Base-by-base conservation (phyloP, 2,113 vertebrate species). In the Lepidiolamprologus cunningtoni region DNA sequence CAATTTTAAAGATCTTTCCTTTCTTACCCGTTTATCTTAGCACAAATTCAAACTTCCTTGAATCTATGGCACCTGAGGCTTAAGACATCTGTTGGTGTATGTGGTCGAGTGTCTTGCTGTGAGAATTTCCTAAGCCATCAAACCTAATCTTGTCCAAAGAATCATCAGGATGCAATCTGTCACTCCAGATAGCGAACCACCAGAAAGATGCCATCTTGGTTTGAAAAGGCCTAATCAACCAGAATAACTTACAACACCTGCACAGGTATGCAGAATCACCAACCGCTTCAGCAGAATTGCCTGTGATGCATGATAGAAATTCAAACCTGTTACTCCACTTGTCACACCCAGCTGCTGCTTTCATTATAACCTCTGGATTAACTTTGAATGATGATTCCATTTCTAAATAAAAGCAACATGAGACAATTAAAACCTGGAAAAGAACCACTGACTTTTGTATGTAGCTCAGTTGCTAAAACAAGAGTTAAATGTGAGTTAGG, bases 181-280 rank as follows among this genome's bases (percentile, higher is more conserved):
- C 87, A 8, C 42, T 2, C 17, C 9, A 3, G 45, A 68, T 26
- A 79, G 33, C 3, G 0, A 78, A 10, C 35, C 57, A 76, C 9
- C 17, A 5, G 40, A 50, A 21, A 45, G 28, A 82, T 11, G 4
- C 9, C 6, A 6, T n/a, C 3, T 8, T 23, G 16, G 10, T 17
- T 7, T 79, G 61, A 88, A 81, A 87, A 45, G 28, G 2, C 28
- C 4, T 16, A 47, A 50, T 90, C 80, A 84, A 42, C 40, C 42
- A 21, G 82, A 91, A 80, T 33, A 83, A 84, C 11, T 68, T 58
- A 5, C 53, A 76, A 47, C 83, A 66, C 83, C 88, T 89, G 66
- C 4, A 0, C 37, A 87, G 85, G 81, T 66, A 40, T 40, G 31
- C 40, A 35, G 3, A 19, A 9, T 26, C 17, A 5, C 6, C 5